Conservation (phyloP, 2,888 invertebrate species). For the Chymomyza amoena region DNA sequence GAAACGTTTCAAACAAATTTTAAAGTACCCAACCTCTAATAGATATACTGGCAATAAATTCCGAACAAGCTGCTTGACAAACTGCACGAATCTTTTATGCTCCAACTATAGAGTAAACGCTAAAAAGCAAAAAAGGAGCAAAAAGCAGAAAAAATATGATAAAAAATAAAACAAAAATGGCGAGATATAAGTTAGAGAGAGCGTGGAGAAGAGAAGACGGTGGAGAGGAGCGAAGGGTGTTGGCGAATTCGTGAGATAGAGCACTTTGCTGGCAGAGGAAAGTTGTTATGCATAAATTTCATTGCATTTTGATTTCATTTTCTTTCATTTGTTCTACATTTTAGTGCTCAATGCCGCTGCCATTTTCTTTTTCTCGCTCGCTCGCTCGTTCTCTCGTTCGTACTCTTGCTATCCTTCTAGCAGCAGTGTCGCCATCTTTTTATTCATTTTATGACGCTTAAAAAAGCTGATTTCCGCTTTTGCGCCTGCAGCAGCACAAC, state of each 20-base stretch:
- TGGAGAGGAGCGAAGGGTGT: not conserved
- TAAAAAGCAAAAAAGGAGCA: too few relatives aligned
- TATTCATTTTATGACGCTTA: slow-evolving; percentile 34
- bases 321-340: slow-evolving; percentile 7
- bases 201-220: not conserved
- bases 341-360: not conserved
- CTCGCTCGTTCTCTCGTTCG: not conserved
- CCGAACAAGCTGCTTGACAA: not conserved
- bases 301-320: slow-evolving; percentile 40
- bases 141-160: too few relatives aligned
- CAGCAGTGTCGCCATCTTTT: slow-evolving; percentile 2
- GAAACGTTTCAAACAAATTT: too few relatives aligned
- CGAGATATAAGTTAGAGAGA: not conserved
- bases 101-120: not conserved
- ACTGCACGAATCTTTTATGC: not conserved
- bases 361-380: not conserved
- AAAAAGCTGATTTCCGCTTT: slow-evolving; percentile 35
- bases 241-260: not conserved
- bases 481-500: not conserved
- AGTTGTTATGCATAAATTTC: slow-evolving; percentile 36
- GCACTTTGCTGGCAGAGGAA: not conserved
- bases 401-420: not conserved
- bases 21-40: too few relatives aligned
- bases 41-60: not conserved
- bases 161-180: too few relatives aligned